A percentile compares a stretch with the other conserved stretches of the same genome.
Conservation (phyloP, 2,113 vertebrate genomes). For the Microtus montanus region DNA sequence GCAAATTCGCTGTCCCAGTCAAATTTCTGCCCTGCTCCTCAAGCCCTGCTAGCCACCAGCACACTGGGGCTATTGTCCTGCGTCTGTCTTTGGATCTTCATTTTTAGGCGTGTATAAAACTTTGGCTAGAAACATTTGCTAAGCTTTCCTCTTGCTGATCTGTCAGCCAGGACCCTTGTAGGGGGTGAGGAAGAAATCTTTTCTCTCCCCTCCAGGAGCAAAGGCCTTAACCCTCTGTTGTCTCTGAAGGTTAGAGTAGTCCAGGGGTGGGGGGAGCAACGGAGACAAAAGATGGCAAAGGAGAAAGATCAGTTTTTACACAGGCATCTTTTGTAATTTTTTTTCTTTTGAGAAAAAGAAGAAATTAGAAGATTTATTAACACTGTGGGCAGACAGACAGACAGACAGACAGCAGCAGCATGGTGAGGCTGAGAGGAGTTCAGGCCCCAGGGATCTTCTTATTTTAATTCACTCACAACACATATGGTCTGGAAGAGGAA, state of each 20-base stretch:
- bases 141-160: not conserved
- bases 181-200: not conserved
- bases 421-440: not conserved
- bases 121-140: not conserved
- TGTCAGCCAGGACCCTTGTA: not conserved
- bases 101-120: not conserved
- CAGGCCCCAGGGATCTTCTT: not conserved
- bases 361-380: not conserved
- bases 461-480: not conserved
- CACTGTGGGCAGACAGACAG: not conserved
- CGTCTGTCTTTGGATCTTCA: not conserved
- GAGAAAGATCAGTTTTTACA: not conserved
- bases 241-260: not conserved
- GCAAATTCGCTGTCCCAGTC: not conserved
- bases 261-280: not conserved
- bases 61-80: not conserved
- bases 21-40: not conserved
- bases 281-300: not conserved
- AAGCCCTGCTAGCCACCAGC: not conserved
- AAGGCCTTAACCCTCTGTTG: not conserved
- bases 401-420: not conserved
- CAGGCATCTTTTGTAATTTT: not conserved
- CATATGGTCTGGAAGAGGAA: not conserved
- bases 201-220: not conserved
- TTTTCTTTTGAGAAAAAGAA: not conserved